phyloP scores from a whole-genome alignment of 2,113 vertebrate species.

The Pungitius pungitius region DNA sequence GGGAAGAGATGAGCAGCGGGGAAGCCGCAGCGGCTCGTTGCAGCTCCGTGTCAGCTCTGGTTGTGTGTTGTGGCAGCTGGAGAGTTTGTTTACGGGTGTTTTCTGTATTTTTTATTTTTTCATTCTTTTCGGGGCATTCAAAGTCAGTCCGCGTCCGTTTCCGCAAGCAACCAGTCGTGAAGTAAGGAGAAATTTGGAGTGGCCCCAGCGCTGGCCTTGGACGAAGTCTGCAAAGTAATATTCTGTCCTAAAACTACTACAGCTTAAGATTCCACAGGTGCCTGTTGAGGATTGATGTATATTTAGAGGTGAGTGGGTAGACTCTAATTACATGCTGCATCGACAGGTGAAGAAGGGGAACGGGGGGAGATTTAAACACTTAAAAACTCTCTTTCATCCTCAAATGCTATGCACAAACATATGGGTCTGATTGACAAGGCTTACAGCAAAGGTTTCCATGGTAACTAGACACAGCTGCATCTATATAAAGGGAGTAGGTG shows the following conservation, averaged over 20 bases:
- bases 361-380: conserved; percentile 41
- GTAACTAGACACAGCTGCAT: conserved; percentile 74
- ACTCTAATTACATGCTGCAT: conserved; percentile 74
- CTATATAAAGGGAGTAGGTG: conserved; percentile 32
- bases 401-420: not conserved
- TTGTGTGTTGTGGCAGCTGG: conserved; percentile 33
- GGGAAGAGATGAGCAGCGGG: not conserved
- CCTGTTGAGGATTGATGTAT: conserved; percentile 58
- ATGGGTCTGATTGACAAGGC: conserved; percentile 65
- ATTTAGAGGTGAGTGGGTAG: conserved; percentile 77
- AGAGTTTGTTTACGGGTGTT: conserved; percentile 8
- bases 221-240: conserved; percentile 9
- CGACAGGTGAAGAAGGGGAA: conserved; percentile 56
- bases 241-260: conserved; percentile 24
- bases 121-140: conserved; percentile 17
- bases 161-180: conserved; percentile 26
- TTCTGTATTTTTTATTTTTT: not conserved
- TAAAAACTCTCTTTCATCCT: conserved; percentile 22
- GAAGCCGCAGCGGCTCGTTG: conserved; percentile 6
- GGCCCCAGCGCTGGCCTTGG: not conserved
- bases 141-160: conserved; percentile 36
- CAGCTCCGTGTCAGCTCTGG: conserved; percentile 17
- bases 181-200: conserved; percentile 15
- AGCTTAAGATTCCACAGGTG: conserved; percentile 58
- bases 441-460: conserved; percentile 72